phyloP scores from a whole-genome alignment of 2,888 invertebrate species.

The Anthoptus insignis region DNA sequence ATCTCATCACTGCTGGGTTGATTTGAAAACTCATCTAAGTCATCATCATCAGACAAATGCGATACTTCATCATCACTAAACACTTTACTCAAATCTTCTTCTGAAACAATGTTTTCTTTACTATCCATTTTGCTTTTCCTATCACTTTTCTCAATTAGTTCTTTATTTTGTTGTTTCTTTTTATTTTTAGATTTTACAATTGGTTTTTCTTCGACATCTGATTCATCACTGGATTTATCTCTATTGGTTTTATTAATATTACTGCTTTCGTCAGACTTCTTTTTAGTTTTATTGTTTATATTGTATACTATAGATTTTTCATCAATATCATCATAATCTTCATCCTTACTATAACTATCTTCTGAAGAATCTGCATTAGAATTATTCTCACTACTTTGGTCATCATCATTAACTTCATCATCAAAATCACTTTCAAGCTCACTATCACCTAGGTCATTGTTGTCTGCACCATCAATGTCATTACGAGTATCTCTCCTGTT shows the following conservation, averaged over 20 bases:
- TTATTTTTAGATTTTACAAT: conserved; percentile 42
- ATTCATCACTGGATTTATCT: conserved; percentile 52
- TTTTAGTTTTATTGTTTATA: neutral
- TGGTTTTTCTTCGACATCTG: conserved; percentile 48
- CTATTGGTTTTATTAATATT: conserved; percentile 41
- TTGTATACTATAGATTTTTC: neutral
- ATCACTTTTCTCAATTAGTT: conserved; percentile 34
- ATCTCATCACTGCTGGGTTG: conserved; percentile 51
- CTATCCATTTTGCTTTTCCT: neutral
- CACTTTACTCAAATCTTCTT: conserved; percentile 67
- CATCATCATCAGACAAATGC: conserved; percentile 69
- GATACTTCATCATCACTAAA: conserved; percentile 83
- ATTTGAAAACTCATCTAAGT: conserved; percentile 53
- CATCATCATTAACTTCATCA: conserved; percentile 34
- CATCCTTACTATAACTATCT: conserved; percentile 34
- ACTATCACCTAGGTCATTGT: conserved; percentile 24
- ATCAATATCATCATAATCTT: neutral
- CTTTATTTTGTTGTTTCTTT: conserved; percentile 41
- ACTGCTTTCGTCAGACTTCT: conserved; percentile 33
- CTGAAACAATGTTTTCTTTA: conserved; percentile 63
- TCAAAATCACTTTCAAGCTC: conserved; percentile 43
- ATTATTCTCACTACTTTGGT: conserved; percentile 35
- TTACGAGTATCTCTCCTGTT: conserved; percentile 27
- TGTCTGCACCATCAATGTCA: conserved; percentile 20
- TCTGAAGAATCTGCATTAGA: conserved; percentile 10